Conservation (phyloP, 2,888 invertebrate species). For the Tetanocera ferruginea region DNA sequence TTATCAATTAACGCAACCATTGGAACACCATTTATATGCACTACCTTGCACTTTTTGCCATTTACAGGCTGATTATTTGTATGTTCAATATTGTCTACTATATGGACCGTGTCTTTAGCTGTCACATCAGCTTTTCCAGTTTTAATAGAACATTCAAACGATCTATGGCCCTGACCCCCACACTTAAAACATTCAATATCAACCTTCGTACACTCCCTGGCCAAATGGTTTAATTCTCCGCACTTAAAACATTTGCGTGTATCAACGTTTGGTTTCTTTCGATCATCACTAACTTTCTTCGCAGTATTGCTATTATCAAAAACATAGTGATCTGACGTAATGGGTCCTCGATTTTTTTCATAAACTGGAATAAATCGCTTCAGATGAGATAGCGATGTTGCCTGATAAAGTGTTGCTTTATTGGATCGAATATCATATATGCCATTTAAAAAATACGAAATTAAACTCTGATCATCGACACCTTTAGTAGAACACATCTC, state of each 20-base stretch:
- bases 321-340: neutral
- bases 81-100: no score
- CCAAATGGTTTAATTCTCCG: neutral
- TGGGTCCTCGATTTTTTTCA: conserved; percentile 8
- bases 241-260: neutral
- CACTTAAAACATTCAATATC: neutral
- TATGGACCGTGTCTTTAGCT: neutral
- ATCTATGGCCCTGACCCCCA: neutral
- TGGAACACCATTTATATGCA: conserved; percentile 12
- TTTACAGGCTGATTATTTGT: neutral
- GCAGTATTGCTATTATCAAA: neutral
- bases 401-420: conserved; percentile 20
- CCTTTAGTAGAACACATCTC: neutral
- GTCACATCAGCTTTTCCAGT: neutral
- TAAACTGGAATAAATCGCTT: conserved; percentile 22
- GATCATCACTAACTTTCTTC: neutral
- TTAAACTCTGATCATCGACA: conserved; percentile 12
- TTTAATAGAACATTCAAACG: neutral
- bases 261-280: neutral
- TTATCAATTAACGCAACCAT: conserved; percentile 19
- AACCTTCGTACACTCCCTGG: neutral
- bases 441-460: conserved; percentile 12
- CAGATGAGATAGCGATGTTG: neutral
- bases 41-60: neutral
- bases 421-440: neutral